Evolutionary conservation across 2,888 invertebrate genomes (phyloP).

Genomic region (Branchipolynoe longqiensis): DNA sequence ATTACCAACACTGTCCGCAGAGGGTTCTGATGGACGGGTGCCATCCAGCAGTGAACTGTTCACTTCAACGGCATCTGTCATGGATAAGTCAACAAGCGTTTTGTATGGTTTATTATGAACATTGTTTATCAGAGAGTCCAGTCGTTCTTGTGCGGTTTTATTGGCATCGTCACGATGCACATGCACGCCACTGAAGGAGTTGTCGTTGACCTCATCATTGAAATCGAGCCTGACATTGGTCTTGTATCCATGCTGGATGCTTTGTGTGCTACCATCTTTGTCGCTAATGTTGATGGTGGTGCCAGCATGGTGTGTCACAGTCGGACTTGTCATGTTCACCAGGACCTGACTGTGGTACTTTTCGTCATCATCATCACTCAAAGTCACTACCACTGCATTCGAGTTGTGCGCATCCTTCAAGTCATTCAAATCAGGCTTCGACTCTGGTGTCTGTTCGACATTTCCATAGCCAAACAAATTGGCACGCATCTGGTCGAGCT

Average conservation of each 20-base stretch:
- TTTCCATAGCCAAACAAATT: conserved; percentile 29
- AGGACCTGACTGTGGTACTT: conserved; percentile 35
- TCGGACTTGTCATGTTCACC: background rate
- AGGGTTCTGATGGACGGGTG: background rate
- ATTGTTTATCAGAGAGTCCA: conserved; percentile 31
- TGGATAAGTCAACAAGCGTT: conserved; percentile 7
- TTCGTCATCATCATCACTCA: conserved; percentile 20
- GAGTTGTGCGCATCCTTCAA: background rate
- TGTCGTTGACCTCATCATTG: background rate
- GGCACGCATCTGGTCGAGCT: conserved; percentile 48
- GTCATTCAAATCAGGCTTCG: background rate
- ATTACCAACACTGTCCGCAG: background rate
- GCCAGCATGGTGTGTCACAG: background rate
- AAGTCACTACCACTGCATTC: background rate
- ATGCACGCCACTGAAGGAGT: background rate
- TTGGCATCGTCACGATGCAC: background rate
- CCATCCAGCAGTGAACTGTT: background rate
- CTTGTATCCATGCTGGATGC: background rate
- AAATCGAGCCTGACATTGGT: conserved; percentile 25
- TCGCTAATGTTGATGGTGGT: conserved; percentile 7
- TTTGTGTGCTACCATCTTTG: background rate
- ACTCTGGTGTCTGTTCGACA: background rate
- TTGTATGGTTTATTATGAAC: conserved; percentile 15
- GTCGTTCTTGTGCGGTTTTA: background rate
- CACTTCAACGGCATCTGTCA: background rate